Base-by-base conservation (phyloP, 2,888 invertebrate species). In the Alloplasta piceator region DNA sequence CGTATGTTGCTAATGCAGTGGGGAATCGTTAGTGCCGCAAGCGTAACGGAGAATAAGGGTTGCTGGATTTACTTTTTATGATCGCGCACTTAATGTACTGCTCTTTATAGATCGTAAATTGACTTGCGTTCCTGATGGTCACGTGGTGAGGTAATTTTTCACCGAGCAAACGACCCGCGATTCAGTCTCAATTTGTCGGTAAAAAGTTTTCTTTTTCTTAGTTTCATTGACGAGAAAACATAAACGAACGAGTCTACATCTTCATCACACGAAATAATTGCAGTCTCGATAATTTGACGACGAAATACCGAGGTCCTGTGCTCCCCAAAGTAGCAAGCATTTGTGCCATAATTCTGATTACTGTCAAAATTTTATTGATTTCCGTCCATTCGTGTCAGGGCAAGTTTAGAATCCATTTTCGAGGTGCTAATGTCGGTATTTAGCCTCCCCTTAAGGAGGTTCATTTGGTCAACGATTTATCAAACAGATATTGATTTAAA, bases 61-160 rank as follows among this genome's bases (percentile, higher is more conserved):
- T 50, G 50, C 12, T 9, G 48, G 14, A 38, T 66, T 48, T 70
- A 60, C 55, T 61, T 80, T 82, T 80, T 76, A 82, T 76, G 79
- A 80, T 68, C 67, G 26, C 3, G 75, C 72, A 82, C 74, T 82
- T 73, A 72, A 74, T 75, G 71, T 73, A 77, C 70, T 75, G 82
- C 55, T 68, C 72, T 82, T 82, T 80, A 80, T 80, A 60, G 76
- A 67, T 73, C 82, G 72, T 82, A 76, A 82, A 82, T 82, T 75
- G 68, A 72, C 72, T 76, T 76, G 73, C 76, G 75, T 70, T 39
- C 68, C 39, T 9, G 58, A 26, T 46, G 10, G 46, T n/a, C 12
- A 26, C 26, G 26, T 26, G 64, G 60, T 58, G 43, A 50, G 50
- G 50, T 60, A 66, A 66, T 78, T 73, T 67, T 60, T 38, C 73